phyloP scores from a whole-genome alignment of 2,797 vertebrate genomes.

The Cirrhinus molitorella region DNA sequence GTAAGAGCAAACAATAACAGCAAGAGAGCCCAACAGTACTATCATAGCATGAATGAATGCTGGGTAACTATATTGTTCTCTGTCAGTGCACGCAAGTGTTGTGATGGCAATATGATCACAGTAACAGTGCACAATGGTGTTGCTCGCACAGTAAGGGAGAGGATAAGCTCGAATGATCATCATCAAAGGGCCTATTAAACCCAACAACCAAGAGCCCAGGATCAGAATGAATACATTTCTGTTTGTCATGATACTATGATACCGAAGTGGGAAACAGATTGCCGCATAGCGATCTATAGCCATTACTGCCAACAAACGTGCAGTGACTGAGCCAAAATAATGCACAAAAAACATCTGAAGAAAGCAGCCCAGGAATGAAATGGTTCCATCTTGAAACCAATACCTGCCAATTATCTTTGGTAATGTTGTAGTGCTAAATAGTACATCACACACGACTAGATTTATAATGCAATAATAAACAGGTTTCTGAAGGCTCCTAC shows the following conservation, averaged over 20 bases:
- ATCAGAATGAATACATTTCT: slow-evolving; percentile 46
- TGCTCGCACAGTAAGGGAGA: slow-evolving; percentile 77
- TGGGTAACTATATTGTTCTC: slow-evolving; percentile 67
- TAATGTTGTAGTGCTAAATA: slow-evolving; percentile 69
- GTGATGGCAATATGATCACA: slow-evolving; percentile 80
- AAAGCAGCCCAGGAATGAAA: slow-evolving; percentile 71
- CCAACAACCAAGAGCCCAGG: slow-evolving; percentile 43
- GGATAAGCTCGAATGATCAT: slow-evolving; percentile 65
- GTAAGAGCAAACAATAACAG: slow-evolving; percentile 76
- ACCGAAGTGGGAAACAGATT: slow-evolving; percentile 49
- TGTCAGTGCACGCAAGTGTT: slow-evolving; percentile 75
- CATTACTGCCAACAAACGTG: slow-evolving; percentile 70
- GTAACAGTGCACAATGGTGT: slow-evolving; percentile 77
- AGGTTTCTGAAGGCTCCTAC: slow-evolving; percentile 74
- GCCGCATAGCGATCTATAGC: slow-evolving; percentile 53
- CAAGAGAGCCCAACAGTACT: slow-evolving; percentile 67
- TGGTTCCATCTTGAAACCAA: slow-evolving; percentile 66
- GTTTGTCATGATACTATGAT: slow-evolving; percentile 48
- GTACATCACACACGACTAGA: slow-evolving; percentile 71
- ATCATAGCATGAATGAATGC: slow-evolving; percentile 72
- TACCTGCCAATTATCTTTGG: slow-evolving; percentile 71
- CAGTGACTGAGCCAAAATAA: slow-evolving; percentile 73
- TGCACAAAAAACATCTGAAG: slow-evolving; percentile 77
- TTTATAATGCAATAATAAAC: slow-evolving; percentile 76
- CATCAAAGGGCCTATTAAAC: slow-evolving; percentile 8